Base-by-base conservation (phyloP, 1,140 invertebrate genomes). In the Rhizoglyphus robini region DNA sequence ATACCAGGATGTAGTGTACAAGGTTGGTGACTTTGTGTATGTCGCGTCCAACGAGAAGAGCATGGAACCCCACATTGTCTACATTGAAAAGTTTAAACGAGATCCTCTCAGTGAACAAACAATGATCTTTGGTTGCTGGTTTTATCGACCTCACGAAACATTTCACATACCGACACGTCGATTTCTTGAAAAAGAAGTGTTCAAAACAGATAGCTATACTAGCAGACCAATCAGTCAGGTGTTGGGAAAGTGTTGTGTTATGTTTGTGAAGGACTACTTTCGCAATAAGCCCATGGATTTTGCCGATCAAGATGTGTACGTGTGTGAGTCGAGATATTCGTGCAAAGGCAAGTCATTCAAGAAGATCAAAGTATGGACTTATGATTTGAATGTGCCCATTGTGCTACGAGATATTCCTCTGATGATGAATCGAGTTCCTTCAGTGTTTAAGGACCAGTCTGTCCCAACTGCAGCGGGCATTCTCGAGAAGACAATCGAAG, bases 181-280 rank as follows among this genome's bases (percentile, higher is more conserved):
- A 77, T 99, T 99, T 76, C 79, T 96, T 0, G 88, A 95, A 71
- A 88, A 83, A 75, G 81, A 76, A 61, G 86, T 97, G 15, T 97
- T 99, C 74, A 91, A 95, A 76, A 96, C 89, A 67, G 90, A 95
- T 69, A 82, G 86, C 66, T 84, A 88, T 71, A 82, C 88, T 68
- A 86, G 86, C 3, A 81, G 91, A 20, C 85, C 88, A 0, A 78
- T 97, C 69, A 85, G 86, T 67, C 87, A 93, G 73, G 85, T 99
- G 25, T 79, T 86, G n/a, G 92, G 92, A 3, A 83, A 87, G 68
- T 98, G 94, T 75, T 90, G 85, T 74, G 90, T 99, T 18, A 84
- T 98, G 81, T 89, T 86, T 73, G 88, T 96, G 1, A 92, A 91
- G 62, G 93, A 98, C 73, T 99, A 96, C 76, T 90, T 96, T 72